These are phyloP conservation scores for Oscheius sp. DNA, from an alignment of 2,888 invertebrate species.

Conservation along the genomic window DNA sequence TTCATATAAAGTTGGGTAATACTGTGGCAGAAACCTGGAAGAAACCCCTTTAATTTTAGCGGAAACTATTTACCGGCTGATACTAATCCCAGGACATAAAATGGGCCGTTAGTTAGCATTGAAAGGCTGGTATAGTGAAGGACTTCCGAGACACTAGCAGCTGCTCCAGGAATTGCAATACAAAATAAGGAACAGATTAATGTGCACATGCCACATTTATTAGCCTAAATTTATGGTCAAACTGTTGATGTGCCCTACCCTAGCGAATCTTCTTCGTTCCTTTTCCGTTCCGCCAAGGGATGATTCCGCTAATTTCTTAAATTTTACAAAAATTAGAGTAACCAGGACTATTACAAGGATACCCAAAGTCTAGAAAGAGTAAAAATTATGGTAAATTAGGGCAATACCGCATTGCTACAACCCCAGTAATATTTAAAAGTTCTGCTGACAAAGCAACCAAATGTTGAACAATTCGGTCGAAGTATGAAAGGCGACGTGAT, in stretches of 20 bases:
- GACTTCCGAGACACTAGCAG: slow-evolving; percentile 14
- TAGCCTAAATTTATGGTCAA: slow-evolving; percentile 24
- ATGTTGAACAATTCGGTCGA: slow-evolving; percentile 12
- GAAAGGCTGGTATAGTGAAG: not conserved
- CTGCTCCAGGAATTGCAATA: slow-evolving; percentile 19
- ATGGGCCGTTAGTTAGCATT: slow-evolving; percentile 20
- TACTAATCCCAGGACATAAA: slow-evolving; percentile 20
- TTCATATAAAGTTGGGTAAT: slow-evolving; percentile 9
- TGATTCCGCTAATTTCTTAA: not conserved
- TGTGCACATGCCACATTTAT: not conserved
- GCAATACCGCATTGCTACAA: slow-evolving; percentile 19
- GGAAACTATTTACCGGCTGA: slow-evolving; percentile 7
- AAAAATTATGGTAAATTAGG: no score
- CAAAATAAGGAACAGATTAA: slow-evolving; percentile 16
- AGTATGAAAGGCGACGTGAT: not conserved
- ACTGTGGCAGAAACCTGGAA: slow-evolving; percentile 22
- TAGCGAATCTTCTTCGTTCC: slow-evolving; percentile 11
- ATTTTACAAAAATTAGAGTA: not conserved
- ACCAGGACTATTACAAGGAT: slow-evolving; percentile 9
- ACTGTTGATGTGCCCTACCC: slow-evolving; percentile 6
- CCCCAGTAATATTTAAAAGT: slow-evolving; percentile 26
- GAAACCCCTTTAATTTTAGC: no score
- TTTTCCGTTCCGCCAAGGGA: not conserved
- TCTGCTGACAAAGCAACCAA: slow-evolving; percentile 27
- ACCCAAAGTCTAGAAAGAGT: slow-evolving; percentile 13